Conservation (phyloP, 1,140 invertebrate genomes). For the Drosophila kohkoa region DNA sequence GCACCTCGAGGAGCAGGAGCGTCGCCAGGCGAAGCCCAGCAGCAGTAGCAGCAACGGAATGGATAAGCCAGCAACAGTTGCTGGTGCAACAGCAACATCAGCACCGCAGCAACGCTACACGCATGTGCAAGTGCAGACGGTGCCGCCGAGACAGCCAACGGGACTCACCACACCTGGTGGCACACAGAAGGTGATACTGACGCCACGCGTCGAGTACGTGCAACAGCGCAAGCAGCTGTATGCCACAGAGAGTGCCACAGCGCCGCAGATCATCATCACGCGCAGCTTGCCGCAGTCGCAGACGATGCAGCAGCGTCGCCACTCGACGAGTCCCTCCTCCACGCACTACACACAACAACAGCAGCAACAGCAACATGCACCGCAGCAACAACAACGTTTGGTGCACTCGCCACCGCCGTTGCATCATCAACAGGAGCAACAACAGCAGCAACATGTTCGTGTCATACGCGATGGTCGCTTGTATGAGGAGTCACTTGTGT, state of each 20-base stretch:
- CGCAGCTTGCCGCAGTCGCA: conserved; percentile 60
- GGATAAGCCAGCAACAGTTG: conserved; percentile 1
- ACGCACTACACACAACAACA: conserved; percentile 52
- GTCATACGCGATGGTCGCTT: conserved; percentile 80
- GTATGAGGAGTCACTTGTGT: conserved; percentile 62
- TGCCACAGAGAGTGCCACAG: conserved; percentile 13
- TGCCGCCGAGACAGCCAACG: conserved; percentile 71
- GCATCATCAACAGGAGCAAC: conserved; percentile 67
- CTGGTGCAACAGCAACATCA: neutral
- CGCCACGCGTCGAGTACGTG: conserved; percentile 76
- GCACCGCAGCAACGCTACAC: conserved; percentile 61
- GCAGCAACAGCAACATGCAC: conserved; percentile 3
- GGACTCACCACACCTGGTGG: conserved; percentile 63
- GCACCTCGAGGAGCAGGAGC: conserved; percentile 69
- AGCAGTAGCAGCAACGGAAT: conserved; percentile 23
- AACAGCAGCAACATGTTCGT: conserved; percentile 70
- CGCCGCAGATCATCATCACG: conserved; percentile 77
- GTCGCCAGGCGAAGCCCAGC: conserved; percentile 41
- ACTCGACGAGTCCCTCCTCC: conserved; percentile 74
- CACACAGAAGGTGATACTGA: conserved; percentile 80
- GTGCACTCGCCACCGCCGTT: conserved; percentile 68
- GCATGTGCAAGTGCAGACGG: conserved; percentile 79
- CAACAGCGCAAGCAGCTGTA: conserved; percentile 51
- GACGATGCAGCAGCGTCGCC: conserved; percentile 46
- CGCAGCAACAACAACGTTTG: conserved; percentile 39